Conservation (phyloP, 1,140 invertebrate species). For the Antheraea mylitta region DNA sequence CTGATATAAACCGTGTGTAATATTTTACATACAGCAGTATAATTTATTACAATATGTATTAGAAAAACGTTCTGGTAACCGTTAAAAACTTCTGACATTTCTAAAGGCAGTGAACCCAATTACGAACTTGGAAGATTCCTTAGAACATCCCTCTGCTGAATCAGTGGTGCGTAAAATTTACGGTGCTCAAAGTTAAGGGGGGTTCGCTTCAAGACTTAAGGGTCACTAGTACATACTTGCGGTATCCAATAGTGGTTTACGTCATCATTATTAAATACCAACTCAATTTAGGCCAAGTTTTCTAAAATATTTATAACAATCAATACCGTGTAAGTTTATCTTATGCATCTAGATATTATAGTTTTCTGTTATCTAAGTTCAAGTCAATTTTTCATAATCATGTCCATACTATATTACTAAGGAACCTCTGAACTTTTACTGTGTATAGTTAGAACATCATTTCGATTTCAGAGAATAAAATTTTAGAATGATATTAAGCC, state of each 20-base stretch:
- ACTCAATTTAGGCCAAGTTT: no score
- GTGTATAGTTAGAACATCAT: no score
- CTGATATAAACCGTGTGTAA: background rate
- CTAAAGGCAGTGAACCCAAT: constrained; percentile 31
- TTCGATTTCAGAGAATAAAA: no score
- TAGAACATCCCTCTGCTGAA: constrained; percentile 18
- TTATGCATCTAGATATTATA: no score
- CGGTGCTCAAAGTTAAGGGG: background rate
- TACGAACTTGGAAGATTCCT: constrained; percentile 25
- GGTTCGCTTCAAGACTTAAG: background rate
- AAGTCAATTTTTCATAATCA: no score
- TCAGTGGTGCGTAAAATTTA: constrained; percentile 22
- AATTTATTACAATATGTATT: background rate
- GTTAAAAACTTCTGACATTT: constrained; percentile 10
- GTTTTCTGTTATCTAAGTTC: no score
- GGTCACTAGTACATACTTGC: background rate
- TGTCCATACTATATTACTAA: no score
- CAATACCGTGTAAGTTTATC: no score
- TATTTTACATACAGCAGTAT: background rate
- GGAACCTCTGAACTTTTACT: no score
- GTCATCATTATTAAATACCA: background rate
- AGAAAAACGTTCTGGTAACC: background rate
- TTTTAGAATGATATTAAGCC: no score
- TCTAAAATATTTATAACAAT: no score
- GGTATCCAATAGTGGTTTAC: background rate